phyloP scores from a whole-genome alignment of 1,140 invertebrate species.

The Drosophila mayri region DNA sequence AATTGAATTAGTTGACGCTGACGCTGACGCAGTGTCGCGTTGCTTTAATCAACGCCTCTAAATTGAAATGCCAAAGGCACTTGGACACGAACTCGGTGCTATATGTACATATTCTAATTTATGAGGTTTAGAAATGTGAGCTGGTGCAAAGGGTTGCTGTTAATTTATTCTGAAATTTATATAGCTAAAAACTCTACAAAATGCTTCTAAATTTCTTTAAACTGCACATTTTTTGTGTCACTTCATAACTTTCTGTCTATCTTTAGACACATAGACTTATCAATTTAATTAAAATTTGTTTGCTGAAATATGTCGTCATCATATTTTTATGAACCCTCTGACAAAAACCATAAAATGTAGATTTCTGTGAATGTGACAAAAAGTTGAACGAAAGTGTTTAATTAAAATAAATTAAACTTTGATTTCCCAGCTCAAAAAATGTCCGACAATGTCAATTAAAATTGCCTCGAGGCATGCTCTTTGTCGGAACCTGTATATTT shows the following conservation, averaged over 20 bases:
- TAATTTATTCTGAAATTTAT: neutral
- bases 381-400: constrained; percentile 40
- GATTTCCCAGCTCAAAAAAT: constrained; percentile 29
- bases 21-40: constrained; percentile 19
- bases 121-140: constrained; percentile 22
- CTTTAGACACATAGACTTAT: neutral
- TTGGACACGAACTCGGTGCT: constrained; percentile 26
- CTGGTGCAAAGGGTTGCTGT: neutral
- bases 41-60: constrained; percentile 57
- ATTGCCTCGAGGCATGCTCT: constrained; percentile 21
- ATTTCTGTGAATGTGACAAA: constrained; percentile 19
- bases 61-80: constrained; percentile 43
- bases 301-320: constrained; percentile 26
- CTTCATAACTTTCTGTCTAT: neutral
- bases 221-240: neutral
- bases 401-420: constrained; percentile 63
- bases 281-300: constrained; percentile 26
- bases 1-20: constrained; percentile 66
- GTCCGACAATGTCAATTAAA: constrained; percentile 52
- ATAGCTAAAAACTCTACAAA: neutral
- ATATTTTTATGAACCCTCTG: constrained; percentile 21
- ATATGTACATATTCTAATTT: constrained; percentile 19
- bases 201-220: neutral
- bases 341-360: constrained; percentile 1
- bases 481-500: constrained; percentile 18